A percentile compares a stretch with the other conserved stretches of the same genome.
These are phyloP conservation scores for Chelidonichthys spinosus DNA, from an alignment of 2,797 vertebrate species.

Conservation along the genomic window DNA sequence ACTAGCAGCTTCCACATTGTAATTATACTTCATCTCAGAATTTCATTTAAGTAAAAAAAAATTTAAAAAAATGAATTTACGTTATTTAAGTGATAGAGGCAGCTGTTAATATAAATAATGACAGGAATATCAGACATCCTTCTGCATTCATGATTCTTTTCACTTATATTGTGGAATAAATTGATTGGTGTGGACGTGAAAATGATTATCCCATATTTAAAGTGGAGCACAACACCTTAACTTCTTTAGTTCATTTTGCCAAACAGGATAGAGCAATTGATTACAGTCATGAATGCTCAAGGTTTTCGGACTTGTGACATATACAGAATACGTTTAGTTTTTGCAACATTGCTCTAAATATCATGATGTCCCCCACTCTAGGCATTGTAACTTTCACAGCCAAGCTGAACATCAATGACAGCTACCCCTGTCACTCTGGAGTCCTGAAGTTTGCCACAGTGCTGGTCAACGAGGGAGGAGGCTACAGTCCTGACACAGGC, in stretches of 20 bases:
- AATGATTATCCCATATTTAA: background rate
- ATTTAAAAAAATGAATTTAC: too few species aligned
- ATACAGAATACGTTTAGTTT: background rate
- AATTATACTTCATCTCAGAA: background rate
- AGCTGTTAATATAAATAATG: background rate
- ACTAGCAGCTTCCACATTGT: background rate
- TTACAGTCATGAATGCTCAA: background rate
- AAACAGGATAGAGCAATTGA: too few species aligned
- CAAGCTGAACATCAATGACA: constrained; percentile 42
- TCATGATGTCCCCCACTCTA: background rate
- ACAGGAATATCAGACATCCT: background rate
- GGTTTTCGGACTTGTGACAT: background rate
- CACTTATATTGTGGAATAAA: background rate
- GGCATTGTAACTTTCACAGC: constrained; percentile 67
- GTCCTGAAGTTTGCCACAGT: constrained; percentile 57
- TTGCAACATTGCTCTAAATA: background rate
- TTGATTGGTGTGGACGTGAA: background rate
- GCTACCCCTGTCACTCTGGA: constrained; percentile 51
- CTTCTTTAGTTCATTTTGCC: background rate
- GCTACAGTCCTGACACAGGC: constrained; percentile 33
- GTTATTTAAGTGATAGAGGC: too few species aligned
- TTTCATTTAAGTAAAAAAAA: background rate
- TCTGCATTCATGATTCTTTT: too few species aligned
- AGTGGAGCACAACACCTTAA: background rate
- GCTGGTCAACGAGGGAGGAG: constrained; percentile 54